phyloP scores from a whole-genome alignment of 2,888 invertebrate genomes.

The Hylaea fasciaria region DNA sequence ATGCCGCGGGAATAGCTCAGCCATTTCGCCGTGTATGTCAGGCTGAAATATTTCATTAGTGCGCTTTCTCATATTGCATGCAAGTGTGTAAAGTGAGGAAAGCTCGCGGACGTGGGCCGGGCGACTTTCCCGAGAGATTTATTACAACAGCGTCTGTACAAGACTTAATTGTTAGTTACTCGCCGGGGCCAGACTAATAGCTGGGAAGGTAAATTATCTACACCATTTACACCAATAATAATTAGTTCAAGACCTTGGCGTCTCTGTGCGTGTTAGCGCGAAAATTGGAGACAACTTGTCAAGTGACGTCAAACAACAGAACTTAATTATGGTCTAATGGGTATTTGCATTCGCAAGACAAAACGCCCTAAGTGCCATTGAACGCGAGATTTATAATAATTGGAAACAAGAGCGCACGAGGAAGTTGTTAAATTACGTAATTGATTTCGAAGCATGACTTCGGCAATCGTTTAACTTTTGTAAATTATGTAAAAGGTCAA shows the following conservation, averaged over 20 bases:
- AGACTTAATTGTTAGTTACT: slow-evolving; percentile 33
- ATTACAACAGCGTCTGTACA: slow-evolving; percentile 33
- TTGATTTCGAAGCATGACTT: slow-evolving; percentile 17
- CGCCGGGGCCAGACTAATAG: slow-evolving; percentile 32
- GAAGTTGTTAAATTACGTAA: slow-evolving; percentile 16
- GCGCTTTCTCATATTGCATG: slow-evolving; percentile 27
- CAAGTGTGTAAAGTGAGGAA: slow-evolving; percentile 4
- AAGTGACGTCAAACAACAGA: slow-evolving; percentile 22
- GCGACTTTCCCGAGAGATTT: slow-evolving; percentile 33
- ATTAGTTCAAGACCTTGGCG: slow-evolving; percentile 15
- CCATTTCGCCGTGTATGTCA: not conserved
- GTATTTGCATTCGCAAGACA: slow-evolving; percentile 12
- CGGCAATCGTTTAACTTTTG: slow-evolving; percentile 8
- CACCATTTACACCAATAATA: slow-evolving; percentile 15
- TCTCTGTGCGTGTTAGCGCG: not conserved
- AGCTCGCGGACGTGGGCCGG: slow-evolving; percentile 28
- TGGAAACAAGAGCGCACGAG: slow-evolving; percentile 6
- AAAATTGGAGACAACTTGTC: slow-evolving; percentile 9
- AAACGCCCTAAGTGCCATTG: not conserved
- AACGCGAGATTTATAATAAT: slow-evolving; percentile 5
- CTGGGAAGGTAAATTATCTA: slow-evolving; percentile 27
- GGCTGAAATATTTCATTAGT: slow-evolving; percentile 24
- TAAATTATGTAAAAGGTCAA: slow-evolving; percentile 24
- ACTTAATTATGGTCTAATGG: slow-evolving; percentile 16
- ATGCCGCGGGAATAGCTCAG: not conserved